Conservation (phyloP, 1,140 invertebrate species). For the Argopecten irradians region DNA sequence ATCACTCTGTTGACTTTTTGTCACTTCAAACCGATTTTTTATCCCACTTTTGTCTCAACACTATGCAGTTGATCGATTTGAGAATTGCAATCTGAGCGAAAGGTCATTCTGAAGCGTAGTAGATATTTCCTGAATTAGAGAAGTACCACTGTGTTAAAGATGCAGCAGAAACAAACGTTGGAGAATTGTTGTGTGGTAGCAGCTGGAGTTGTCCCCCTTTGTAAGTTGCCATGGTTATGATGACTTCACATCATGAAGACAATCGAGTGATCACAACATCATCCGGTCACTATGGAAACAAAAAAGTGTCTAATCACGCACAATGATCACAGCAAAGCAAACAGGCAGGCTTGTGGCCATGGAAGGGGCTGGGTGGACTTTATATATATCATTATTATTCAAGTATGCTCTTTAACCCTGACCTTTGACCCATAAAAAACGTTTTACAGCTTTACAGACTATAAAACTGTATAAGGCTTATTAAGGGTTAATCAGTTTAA, state of each 20-base stretch:
- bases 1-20: too few species aligned
- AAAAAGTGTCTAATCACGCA: not conserved
- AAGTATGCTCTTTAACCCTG: not conserved
- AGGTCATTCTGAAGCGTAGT: not conserved
- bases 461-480: too few species aligned
- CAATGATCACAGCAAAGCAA: slow-evolving; percentile 7
- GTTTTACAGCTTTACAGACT: too few species aligned
- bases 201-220: slow-evolving; percentile 14
- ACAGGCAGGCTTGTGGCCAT: not conserved
- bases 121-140: not conserved
- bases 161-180: not conserved
- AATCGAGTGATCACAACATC: slow-evolving; percentile 10
- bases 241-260: not conserved
- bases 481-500: not conserved
- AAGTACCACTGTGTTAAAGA: not conserved
- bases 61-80: too few species aligned
- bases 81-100: too few species aligned
- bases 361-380: not conserved
- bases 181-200: not conserved
- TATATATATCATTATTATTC: too few species aligned
- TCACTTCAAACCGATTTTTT: too few species aligned
- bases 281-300: slow-evolving; percentile 21
- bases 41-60: too few species aligned
- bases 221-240: slow-evolving; percentile 16
- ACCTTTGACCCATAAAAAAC: not conserved